Evolutionary conservation across 2,797 vertebrate genomes (phyloP).

Genomic region (Acridotheres tristis): DNA sequence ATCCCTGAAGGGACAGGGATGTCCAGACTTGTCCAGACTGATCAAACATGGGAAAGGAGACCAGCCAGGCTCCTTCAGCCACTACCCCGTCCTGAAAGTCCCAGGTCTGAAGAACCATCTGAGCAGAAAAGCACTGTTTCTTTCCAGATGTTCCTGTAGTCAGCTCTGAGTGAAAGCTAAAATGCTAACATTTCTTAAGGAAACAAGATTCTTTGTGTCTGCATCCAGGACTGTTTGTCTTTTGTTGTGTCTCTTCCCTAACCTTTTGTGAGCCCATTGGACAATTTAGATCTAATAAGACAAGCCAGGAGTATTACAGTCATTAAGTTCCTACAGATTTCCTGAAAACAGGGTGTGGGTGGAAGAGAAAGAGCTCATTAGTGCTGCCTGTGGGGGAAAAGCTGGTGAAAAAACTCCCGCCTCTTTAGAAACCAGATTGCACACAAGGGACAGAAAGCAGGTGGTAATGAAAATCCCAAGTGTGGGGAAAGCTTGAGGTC

Average conservation of each 20-base stretch:
- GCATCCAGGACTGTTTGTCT: background rate
- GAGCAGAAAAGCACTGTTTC: background rate
- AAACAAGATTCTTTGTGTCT: background rate
- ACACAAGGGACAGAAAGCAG: background rate
- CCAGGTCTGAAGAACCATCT: accelerated
- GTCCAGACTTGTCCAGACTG: background rate
- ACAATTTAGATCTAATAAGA: background rate
- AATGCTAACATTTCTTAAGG: background rate
- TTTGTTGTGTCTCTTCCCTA: background rate
- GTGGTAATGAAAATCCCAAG: background rate
- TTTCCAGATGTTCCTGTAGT: background rate
- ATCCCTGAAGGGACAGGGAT: background rate
- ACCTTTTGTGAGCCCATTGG: background rate
- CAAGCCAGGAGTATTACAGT: background rate
- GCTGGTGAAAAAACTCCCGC: background rate
- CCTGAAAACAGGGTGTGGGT: background rate
- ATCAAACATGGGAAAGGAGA: background rate
- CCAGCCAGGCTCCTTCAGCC: background rate
- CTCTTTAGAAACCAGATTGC: conserved; percentile 4
- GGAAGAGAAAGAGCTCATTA: conserved; percentile 31
- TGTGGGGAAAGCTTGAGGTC: background rate
- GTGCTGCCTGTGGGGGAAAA: background rate
- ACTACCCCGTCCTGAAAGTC: background rate
- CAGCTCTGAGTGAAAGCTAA: background rate
- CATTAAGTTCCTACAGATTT: background rate